phyloP scores from a whole-genome alignment of 2,888 invertebrate species.

The Calameuta pallipes region DNA sequence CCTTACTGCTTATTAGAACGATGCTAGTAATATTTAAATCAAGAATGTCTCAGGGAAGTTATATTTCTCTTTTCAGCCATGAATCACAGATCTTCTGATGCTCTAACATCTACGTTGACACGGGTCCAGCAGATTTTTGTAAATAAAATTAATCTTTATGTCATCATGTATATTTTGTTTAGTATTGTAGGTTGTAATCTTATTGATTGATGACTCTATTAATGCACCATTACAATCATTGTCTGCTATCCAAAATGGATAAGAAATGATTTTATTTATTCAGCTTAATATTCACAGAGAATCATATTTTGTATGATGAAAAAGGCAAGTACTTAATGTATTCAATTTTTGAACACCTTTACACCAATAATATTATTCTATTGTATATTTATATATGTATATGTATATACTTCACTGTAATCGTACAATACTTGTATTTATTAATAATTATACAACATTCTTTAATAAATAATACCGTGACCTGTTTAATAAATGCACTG shows the following conservation, averaged over 20 bases:
- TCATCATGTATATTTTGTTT: not conserved
- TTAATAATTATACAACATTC: conserved; percentile 37
- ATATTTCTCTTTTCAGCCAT: not conserved
- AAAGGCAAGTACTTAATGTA: not conserved
- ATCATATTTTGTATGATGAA: not conserved
- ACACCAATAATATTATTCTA: conserved; percentile 12
- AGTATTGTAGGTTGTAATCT: not conserved
- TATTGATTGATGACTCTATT: not conserved
- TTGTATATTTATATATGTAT: conserved; percentile 37
- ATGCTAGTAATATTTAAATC: not conserved
- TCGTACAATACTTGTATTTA: conserved; percentile 32
- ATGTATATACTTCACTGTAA: conserved; percentile 28
- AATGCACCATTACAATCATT: not conserved
- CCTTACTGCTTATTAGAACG: not conserved
- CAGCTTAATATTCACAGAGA: not conserved
- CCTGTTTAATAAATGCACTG: conserved; percentile 1
- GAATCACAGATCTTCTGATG: not conserved
- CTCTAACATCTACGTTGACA: not conserved
- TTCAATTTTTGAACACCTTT: not conserved
- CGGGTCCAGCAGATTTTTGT: not conserved
- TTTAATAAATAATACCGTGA: conserved; percentile 35
- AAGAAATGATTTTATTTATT: not conserved
- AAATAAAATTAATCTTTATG: not conserved
- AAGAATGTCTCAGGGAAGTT: conserved; percentile 1
- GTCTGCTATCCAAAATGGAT: not conserved